Evolutionary conservation across 2,888 invertebrate species (phyloP).

Genomic region (Calliopum simillimum): DNA sequence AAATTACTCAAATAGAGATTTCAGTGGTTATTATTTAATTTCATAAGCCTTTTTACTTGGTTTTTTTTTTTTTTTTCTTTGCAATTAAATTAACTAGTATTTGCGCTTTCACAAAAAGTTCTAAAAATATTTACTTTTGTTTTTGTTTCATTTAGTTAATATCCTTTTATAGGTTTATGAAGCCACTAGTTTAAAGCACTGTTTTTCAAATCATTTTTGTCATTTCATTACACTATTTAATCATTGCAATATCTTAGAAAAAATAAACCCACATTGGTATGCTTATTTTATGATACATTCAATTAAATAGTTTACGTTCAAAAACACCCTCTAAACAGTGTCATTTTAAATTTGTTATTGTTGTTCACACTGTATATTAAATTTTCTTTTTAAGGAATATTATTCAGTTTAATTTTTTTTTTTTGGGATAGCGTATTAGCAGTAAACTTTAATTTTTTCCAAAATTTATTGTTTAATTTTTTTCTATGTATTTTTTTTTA

Average conservation of each 20-base stretch:
- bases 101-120: conserved; percentile 17
- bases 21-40: too few relatives aligned
- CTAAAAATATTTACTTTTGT: conserved; percentile 23
- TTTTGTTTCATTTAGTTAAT: conserved; percentile 20
- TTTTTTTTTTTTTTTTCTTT: too few relatives aligned
- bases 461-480: conserved; percentile 37
- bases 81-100: too few relatives aligned
- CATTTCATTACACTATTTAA: too few relatives aligned
- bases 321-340: conserved; percentile 13
- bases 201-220: conserved; percentile 18
- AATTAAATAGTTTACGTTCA: not conserved
- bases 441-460: not conserved
- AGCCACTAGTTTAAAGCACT: conserved; percentile 26
- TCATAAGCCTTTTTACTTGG: too few relatives aligned
- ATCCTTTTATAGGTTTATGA: conserved; percentile 5
- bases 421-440: not conserved
- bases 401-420: conserved; percentile 16
- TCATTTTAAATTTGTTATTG: not conserved
- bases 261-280: not conserved
- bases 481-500: conserved; percentile 8
- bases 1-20: too few relatives aligned
- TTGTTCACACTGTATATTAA: conserved; percentile 1
- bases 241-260: not conserved
- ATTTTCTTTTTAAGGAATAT: conserved; percentile 8
- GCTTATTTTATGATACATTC: not conserved